A percentile compares a stretch with the other conserved stretches of the same genome.
phyloP scores from a whole-genome alignment of 2,113 vertebrate species.

The Stegostoma tigrinum region DNA sequence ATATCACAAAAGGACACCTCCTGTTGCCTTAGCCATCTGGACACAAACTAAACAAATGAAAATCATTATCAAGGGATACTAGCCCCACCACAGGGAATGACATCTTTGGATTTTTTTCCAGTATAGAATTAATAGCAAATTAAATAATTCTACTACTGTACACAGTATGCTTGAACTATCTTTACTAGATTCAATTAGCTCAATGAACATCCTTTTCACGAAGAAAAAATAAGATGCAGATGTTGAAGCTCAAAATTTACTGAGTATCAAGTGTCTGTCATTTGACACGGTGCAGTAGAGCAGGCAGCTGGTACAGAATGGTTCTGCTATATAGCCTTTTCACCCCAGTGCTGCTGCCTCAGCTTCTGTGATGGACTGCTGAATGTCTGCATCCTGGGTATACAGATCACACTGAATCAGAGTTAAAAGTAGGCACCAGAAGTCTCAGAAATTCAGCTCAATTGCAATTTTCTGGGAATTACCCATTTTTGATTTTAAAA shows the following conservation, averaged over 20 bases:
- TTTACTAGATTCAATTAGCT: background rate
- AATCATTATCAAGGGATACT: background rate
- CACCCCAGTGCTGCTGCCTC: constrained; percentile 29
- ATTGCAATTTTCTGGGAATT: constrained; percentile 44
- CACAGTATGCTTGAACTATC: background rate
- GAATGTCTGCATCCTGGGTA: constrained; percentile 43
- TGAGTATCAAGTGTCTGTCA: constrained; percentile 42
- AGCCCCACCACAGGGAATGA: background rate
- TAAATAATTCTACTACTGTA: background rate
- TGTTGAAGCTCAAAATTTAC: constrained; percentile 40
- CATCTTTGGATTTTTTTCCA: background rate
- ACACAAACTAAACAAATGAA: constrained; percentile 21
- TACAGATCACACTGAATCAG: constrained; percentile 40
- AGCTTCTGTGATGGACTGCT: constrained; percentile 33
- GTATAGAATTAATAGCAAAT: background rate
- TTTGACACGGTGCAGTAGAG: constrained; percentile 40
- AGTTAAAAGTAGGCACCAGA: constrained; percentile 42
- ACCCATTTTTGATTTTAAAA: background rate
- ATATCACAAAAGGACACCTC: constrained; percentile 15
- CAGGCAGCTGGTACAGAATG: constrained; percentile 40
- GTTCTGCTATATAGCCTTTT: constrained; percentile 40
- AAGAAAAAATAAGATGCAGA: constrained; percentile 48
- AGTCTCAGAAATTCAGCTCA: constrained; percentile 48
- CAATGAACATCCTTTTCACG: constrained; percentile 42
- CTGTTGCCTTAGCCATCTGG: constrained; percentile 25